A percentile compares a stretch with the other conserved stretches of the same genome.
phyloP scores from a whole-genome alignment of 2,888 invertebrate genomes.

The Clitarchus hookeri region DNA sequence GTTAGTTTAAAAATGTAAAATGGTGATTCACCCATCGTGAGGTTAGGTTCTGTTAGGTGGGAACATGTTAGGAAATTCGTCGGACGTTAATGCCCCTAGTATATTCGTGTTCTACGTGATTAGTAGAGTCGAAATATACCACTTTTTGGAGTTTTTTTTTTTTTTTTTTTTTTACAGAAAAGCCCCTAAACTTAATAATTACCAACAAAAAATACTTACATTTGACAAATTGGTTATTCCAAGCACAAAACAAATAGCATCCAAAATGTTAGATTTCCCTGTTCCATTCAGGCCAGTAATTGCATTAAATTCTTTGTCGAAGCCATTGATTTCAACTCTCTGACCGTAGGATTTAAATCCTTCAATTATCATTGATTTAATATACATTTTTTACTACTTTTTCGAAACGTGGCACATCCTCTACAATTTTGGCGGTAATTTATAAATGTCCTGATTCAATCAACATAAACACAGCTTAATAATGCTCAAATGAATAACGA shows the following conservation, averaged over 20 bases:
- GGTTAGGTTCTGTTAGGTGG: too few relatives aligned
- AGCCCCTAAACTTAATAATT: too few relatives aligned
- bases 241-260: conserved; percentile 96
- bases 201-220: conserved; percentile 62
- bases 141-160: too few relatives aligned
- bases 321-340: conserved; percentile 87
- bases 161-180: too few relatives aligned
- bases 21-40: too few relatives aligned
- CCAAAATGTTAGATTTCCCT: conserved; percentile 96
- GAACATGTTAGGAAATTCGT: too few relatives aligned
- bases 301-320: conserved; percentile 95
- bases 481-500: too few relatives aligned
- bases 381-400: conserved; percentile 67
- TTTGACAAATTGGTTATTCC: conserved; percentile 92
- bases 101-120: too few relatives aligned
- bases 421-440: neutral
- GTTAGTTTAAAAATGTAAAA: too few relatives aligned
- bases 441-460: neutral
- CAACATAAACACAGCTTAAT: neutral
- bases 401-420: neutral
- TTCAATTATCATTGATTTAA: conserved; percentile 90
- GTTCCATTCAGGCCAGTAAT: conserved; percentile 98
- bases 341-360: conserved; percentile 98
- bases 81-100: too few relatives aligned
- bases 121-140: too few relatives aligned